Base-by-base conservation (phyloP, 2,113 vertebrate genomes). In the Semnornis frantzii region DNA sequence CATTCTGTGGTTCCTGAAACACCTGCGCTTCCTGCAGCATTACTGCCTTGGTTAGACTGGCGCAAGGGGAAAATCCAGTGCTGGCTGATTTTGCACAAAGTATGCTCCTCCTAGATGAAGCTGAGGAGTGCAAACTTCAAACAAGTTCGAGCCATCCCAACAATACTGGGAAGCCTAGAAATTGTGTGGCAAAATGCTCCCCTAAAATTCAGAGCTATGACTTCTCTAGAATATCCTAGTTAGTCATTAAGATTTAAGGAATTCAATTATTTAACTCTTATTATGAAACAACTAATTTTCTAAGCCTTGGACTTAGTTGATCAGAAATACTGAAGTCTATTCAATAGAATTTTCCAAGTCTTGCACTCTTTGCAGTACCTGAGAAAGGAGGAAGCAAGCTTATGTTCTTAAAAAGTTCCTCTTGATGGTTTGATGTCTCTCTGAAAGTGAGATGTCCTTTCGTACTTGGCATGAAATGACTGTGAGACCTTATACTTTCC, bases 401-500 rank as follows among this genome's bases (percentile, higher is more conserved):
- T 75, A 1, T 34, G 4, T n/a, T 86, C 70, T 89, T n/a, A 96
- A 60, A 96, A 93, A 69, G 91, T 92, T 88, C 62, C 93, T 93
- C 64, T 71, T 78, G 82, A 86, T 59, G 78, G 52, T 80, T 84
- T 91, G 80, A 9, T 58, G 30, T 82, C 90, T 63, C 74, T 82
- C 33, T 93, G 92, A 57, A 93, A 90, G 72, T 68, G 66, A 75
- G 90, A 72, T 27, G 74, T 62, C 57, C 85, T 96, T 60, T 91
- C 30, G 0, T 75, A 85, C 58, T 82, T 91, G 48, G 75, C 57
- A 86, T 76, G 82, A 68, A 95, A 94, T 14, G 93, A 89, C 0
- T 82, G 87, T 18, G 95, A 96, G 82, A 85, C 33, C 19, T 90
- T 95, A 75, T 85, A 95, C 48, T 62, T 96, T 28, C 96, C 85